Base-by-base conservation (phyloP, 2,797 vertebrate species). In the Rhyacichthys aspro region DNA sequence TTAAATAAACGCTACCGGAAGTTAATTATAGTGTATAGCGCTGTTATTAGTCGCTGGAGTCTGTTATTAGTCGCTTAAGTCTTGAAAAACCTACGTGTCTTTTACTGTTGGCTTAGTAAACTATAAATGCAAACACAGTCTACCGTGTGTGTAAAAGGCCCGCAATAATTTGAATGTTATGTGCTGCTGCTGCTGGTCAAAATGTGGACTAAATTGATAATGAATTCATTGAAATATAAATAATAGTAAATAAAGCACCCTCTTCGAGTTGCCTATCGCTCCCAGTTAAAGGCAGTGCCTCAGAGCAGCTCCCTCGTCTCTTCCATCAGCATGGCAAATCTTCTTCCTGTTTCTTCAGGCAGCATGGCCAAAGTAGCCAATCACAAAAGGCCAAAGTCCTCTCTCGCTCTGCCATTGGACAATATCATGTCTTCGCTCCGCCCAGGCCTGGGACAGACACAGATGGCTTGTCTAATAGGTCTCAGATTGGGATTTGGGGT, bases 341-440 rank as follows among this genome's bases (percentile, higher is more conserved):
- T 67, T 70, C 76, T 90, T 90, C 90, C 87, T 87, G 84, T 82
- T 88, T 84, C 76, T 42, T 9, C 28, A 42, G 38, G 33, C 74
- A 70, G 81, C 71, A 15, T 83, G 79, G 59, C 53, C 48, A 10
- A 43, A 11, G 7, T 14, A 59, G 52, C 90, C 87, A 89, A 89
- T 90, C 81, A 74, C 4, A 19, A 8, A 11, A 47, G 32, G 10
- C 14, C 12, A 82, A 75, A 70, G 73, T 79, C 73, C 56, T 46
- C 48, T 62, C 49, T 5, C 15, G 55, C 48, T 59, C 49, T 36
- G 12, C 73, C 2, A 88, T 89, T 89, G 89, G 89, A 8, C 45
- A 16, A 3, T 16, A 18, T 11, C 5, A 50, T 43, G 72, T 67
- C 59, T 55, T 17, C 23, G 59, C 69, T 28, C 87, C 82, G 19